Evolutionary conservation across 2,888 invertebrate genomes (phyloP).

Genomic region (Rhodophaea formosa): DNA sequence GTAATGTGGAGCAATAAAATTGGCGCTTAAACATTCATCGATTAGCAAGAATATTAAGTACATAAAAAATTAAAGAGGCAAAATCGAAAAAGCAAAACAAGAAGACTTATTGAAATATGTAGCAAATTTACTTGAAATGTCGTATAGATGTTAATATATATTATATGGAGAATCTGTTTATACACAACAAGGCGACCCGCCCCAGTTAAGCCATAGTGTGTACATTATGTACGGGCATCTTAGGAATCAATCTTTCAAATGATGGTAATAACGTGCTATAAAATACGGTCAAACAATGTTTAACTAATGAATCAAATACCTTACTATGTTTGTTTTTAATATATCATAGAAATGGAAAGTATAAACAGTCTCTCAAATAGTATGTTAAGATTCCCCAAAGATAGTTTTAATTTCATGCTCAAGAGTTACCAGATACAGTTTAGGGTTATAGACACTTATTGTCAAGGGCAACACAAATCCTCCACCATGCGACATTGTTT

Average conservation of each 20-base stretch:
- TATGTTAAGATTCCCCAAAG: not conserved
- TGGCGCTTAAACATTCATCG: not conserved
- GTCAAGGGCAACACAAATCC: constrained; percentile 11
- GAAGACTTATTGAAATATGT: not conserved
- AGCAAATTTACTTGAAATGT: not conserved
- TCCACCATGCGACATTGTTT: constrained; percentile 51
- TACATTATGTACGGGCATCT: too few relatives aligned
- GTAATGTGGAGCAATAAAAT: not conserved
- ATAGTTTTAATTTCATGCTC: constrained; percentile 23
- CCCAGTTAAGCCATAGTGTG: not conserved
- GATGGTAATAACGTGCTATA: not conserved
- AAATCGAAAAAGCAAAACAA: not conserved
- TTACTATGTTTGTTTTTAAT: not conserved
- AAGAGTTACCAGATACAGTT: constrained; percentile 15
- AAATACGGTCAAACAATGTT: not conserved
- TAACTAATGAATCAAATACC: not conserved
- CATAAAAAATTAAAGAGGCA: not conserved
- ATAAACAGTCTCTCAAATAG: not conserved
- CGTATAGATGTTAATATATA: not conserved
- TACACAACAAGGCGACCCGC: not conserved
- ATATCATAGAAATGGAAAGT: not conserved
- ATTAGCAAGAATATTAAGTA: not conserved
- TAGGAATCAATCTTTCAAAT: not conserved
- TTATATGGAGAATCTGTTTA: not conserved
- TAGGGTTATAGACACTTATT: constrained; percentile 2